These are phyloP conservation scores for Lithophane semibrunnea DNA, from an alignment of 2,888 invertebrate genomes.

Conservation along the genomic window DNA sequence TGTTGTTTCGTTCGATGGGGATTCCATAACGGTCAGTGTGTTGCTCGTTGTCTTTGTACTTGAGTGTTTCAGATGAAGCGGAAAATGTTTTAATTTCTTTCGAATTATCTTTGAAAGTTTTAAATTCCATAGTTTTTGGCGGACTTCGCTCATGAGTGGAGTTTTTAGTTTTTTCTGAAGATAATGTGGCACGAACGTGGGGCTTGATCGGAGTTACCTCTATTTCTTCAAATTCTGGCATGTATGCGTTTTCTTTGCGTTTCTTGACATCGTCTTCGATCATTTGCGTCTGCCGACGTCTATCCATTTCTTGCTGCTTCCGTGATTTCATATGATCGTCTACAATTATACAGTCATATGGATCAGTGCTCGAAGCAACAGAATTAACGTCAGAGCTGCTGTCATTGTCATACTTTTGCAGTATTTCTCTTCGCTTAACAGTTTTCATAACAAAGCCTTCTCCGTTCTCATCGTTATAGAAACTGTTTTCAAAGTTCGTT, in stretches of 20 bases:
- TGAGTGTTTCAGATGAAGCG: constrained; percentile 88
- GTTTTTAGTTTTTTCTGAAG: constrained; percentile 85
- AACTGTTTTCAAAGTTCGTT: constrained; percentile 92
- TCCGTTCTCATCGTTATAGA: constrained; percentile 92
- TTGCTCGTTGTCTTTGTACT: constrained; percentile 87
- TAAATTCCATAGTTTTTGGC: constrained; percentile 87
- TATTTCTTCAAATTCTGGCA: constrained; percentile 89
- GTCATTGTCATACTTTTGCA: constrained; percentile 93
- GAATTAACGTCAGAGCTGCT: constrained; percentile 92
- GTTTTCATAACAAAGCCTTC: constrained; percentile 93
- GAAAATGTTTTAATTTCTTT: constrained; percentile 89
- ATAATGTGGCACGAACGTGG: constrained; percentile 84
- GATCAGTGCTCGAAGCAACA: constrained; percentile 93
- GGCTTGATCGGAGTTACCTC: constrained; percentile 89
- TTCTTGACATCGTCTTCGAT: constrained; percentile 84
- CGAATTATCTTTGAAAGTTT: constrained; percentile 88
- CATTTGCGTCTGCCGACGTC: constrained; percentile 84
- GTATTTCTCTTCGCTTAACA: constrained; percentile 93
- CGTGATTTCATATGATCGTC: constrained; percentile 93
- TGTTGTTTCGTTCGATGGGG: constrained; percentile 84
- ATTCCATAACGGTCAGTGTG: constrained; percentile 86
- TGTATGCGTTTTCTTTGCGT: constrained; percentile 86
- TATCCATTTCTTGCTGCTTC: constrained; percentile 88
- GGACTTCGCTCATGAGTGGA: constrained; percentile 84
- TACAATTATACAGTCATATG: constrained; percentile 95